These are phyloP conservation scores for Zootermopsis nevadensis DNA, from an alignment of 2,888 invertebrate species.

Conservation along the genomic window DNA sequence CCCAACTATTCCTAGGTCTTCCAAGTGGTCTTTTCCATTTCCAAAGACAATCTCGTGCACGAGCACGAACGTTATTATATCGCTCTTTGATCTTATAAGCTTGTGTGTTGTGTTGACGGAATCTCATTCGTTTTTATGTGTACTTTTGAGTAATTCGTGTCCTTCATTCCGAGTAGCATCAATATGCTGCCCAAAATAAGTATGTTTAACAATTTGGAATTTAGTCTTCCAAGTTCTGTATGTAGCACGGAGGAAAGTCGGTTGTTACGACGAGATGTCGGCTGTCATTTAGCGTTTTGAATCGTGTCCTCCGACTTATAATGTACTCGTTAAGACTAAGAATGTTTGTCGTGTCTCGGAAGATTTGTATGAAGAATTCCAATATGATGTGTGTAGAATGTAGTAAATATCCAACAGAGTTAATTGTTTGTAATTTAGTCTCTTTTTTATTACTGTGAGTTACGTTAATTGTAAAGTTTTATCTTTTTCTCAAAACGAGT, in stretches of 20 bases:
- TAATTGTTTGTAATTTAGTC: not conserved
- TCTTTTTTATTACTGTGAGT: not conserved
- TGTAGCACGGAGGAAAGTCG: not conserved
- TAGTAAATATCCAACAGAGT: not conserved
- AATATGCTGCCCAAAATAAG: not conserved
- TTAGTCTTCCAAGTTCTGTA: not conserved
- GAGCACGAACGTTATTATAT: not conserved
- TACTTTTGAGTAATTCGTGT: too few species aligned
- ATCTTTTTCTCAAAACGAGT: not conserved
- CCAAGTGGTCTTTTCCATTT: too few species aligned
- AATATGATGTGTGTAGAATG: conserved; percentile 11
- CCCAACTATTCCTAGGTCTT: too few species aligned
- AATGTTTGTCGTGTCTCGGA: not conserved
- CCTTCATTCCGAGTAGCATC: not conserved
- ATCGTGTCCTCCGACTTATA: not conserved
- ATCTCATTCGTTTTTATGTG: not conserved
- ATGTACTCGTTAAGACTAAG: not conserved
- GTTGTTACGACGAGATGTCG: not conserved
- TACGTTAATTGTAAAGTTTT: not conserved
- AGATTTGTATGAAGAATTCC: not conserved
- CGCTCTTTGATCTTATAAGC: not conserved
- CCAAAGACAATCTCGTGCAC: too few species aligned
- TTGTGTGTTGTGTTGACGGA: not conserved
- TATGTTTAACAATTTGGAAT: not conserved
- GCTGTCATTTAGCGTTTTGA: not conserved